phyloP scores from a whole-genome alignment of 1,140 invertebrate genomes.

The Heliconius congener region DNA sequence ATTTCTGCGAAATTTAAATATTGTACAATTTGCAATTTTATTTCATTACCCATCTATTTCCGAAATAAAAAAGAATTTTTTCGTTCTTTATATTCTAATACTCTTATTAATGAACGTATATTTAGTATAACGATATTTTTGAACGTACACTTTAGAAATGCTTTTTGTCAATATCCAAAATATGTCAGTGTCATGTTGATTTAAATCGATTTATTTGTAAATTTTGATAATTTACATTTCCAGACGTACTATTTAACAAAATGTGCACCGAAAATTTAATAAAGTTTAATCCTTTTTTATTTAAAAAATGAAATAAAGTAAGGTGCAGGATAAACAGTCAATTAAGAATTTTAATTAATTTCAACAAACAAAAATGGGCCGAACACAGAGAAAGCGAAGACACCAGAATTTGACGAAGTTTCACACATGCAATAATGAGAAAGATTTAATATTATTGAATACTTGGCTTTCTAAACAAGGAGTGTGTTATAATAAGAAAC shows the following conservation, averaged over 20 bases:
- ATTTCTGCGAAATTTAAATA: too few species aligned
- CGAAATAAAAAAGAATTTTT: too few species aligned
- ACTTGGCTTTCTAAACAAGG: conserved; percentile 76
- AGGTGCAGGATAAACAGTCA: conserved; percentile 11
- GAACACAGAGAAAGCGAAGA: conserved; percentile 77
- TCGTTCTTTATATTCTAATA: too few species aligned
- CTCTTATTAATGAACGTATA: too few species aligned
- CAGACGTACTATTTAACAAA: not conserved
- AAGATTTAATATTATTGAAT: conserved; percentile 71
- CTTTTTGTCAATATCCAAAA: not conserved
- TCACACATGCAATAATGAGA: conserved; percentile 57
- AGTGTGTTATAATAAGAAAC: conserved; percentile 67
- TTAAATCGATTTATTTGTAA: conserved; percentile 14
- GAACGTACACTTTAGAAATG: not conserved
- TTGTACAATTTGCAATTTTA: too few species aligned
- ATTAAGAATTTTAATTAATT: conserved; percentile 16
- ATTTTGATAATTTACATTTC: not conserved
- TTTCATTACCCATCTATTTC: too few species aligned
- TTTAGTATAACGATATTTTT: not conserved
- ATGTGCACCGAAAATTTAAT: not conserved
- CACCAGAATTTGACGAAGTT: conserved; percentile 61
- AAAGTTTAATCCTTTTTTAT: not conserved
- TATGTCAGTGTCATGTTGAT: not conserved
- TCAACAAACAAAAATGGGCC: conserved; percentile 70
- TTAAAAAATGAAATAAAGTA: not conserved